These are phyloP conservation scores for Takifugu flavidus DNA, from an alignment of 2,113 vertebrate species.

Conservation along the genomic window DNA sequence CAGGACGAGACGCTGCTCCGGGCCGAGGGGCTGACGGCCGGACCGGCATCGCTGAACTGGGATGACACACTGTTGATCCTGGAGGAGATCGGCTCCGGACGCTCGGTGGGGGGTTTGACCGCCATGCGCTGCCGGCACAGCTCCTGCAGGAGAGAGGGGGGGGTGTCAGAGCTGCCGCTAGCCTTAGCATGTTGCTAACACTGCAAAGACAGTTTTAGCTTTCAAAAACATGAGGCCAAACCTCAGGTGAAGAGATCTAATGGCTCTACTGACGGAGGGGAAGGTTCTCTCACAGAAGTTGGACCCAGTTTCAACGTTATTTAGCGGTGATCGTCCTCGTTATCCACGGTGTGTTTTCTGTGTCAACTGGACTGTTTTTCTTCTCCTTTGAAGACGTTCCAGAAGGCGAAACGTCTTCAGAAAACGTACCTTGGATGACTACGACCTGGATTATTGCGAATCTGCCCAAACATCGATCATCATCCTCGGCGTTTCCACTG, in stretches of 20 bases:
- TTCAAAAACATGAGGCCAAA: too few species aligned
- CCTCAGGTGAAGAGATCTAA: too few species aligned
- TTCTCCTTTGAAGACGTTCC: too few species aligned
- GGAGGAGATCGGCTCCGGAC: constrained; percentile 78
- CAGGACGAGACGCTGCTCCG: constrained; percentile 92
- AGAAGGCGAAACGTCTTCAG: too few species aligned
- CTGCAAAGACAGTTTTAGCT: too few species aligned
- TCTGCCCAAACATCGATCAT: background rate
- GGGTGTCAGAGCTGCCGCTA: background rate
- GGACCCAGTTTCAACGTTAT: too few species aligned
- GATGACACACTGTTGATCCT: constrained; percentile 91
- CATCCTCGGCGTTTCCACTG: background rate
- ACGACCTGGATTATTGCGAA: too few species aligned
- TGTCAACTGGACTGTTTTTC: too few species aligned
- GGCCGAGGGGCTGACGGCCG: constrained; percentile 83
- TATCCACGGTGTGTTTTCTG: background rate
- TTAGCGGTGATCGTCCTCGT: background rate
- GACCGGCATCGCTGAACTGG: constrained; percentile 90
- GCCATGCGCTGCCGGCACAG: constrained; percentile 96
- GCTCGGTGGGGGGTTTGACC: constrained; percentile 77
- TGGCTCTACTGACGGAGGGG: too few species aligned
- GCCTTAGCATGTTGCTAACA: background rate
- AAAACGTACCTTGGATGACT: too few species aligned
- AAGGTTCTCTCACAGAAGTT: too few species aligned
- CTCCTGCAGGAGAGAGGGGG: constrained; percentile 73